Evolutionary conservation across 2,888 invertebrate species (phyloP), one percentile per base, ranked within the genome.

Genomic region (Nemoura dubitans): DNA sequence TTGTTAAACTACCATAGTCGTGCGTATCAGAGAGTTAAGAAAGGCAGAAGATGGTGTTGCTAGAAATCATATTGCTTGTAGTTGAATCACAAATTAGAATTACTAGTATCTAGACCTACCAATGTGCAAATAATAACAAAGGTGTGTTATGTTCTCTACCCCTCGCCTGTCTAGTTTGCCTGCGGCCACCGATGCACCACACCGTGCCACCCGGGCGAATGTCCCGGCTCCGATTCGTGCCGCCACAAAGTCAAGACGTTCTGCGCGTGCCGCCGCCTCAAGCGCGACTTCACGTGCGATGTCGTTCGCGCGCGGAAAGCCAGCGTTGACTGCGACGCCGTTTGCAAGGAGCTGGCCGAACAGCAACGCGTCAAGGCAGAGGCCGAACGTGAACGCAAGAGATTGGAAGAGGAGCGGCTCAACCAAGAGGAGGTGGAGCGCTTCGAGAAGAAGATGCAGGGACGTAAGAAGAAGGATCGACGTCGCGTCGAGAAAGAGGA

Each of bases 171-270:
- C 90, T n/a, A 97, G 95, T 94, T 96, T 90, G 91, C 94, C 7
- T 98, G 98, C 91, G 96, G 97, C 0, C 98, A 98, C 91, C 95
- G 96, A 7, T 97, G 97, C 90, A 92, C 93, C 59, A 92, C 94
- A 7, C 92, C 93, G 78, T 97, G 97, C 89, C 97, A 97, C 90
- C 92, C 94, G 0, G 96, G 96, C 0, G 89, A 91, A 0, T 98
- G 97, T 90, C 93, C 93, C 0, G 93, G 93, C 88, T 92, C 93
- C 5, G 94, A 95, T 88, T 90, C 92, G 0, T 98, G 98, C 90
- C 94, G 94, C 86, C 96, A 96, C 90, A 97, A 96, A 91, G 94
- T 97, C 0, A 96, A 96, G 91, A 91, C 97, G 0, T 93, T 93
- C 87, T 98, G 98, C 89, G 92, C 93, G 43, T 98, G 98, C 91